phyloP scores from a whole-genome alignment of 2,113 vertebrate genomes.

The Chauna torquata region DNA sequence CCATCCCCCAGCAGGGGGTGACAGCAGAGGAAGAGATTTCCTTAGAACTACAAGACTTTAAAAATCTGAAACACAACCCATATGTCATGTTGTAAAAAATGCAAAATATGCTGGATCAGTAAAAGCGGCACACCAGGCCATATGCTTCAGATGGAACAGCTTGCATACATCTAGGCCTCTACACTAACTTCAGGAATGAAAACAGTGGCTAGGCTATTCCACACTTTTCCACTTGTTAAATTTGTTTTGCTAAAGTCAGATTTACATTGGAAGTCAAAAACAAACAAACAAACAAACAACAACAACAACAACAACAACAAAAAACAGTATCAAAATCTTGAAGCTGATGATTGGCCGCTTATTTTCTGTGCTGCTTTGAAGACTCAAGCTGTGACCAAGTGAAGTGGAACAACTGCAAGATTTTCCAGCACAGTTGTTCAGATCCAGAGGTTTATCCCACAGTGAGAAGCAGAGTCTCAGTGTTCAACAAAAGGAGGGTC shows the following conservation, averaged over 20 bases:
- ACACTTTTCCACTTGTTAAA: conserved; percentile 33
- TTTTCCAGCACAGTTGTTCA: not conserved
- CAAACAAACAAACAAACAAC: too few relatives aligned
- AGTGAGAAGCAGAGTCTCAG: not conserved
- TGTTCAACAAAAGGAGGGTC: not conserved
- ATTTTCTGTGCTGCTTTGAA: not conserved
- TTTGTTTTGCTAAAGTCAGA: conserved; percentile 40
- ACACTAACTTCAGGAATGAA: conserved; percentile 38
- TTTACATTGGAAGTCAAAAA: not conserved
- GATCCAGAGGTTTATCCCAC: not conserved
- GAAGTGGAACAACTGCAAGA: not conserved
- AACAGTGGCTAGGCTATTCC: conserved; percentile 43
- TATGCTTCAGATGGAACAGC: conserved; percentile 62
- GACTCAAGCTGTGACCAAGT: not conserved
- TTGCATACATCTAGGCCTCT: conserved; percentile 45
- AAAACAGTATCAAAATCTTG: not conserved
- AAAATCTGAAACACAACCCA: conserved; percentile 17
- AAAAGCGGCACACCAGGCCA: conserved; percentile 48
- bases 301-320: not conserved
- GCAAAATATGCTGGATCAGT: conserved; percentile 52
- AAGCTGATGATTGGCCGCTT: not conserved
- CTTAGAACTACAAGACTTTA: not conserved
- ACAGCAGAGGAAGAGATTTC: conserved; percentile 35
- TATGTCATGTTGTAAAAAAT: conserved; percentile 58
- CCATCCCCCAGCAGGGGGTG: not conserved